These are phyloP conservation scores for Hesperia comma DNA, from an alignment of 2,888 invertebrate genomes.

Conservation along the genomic window DNA sequence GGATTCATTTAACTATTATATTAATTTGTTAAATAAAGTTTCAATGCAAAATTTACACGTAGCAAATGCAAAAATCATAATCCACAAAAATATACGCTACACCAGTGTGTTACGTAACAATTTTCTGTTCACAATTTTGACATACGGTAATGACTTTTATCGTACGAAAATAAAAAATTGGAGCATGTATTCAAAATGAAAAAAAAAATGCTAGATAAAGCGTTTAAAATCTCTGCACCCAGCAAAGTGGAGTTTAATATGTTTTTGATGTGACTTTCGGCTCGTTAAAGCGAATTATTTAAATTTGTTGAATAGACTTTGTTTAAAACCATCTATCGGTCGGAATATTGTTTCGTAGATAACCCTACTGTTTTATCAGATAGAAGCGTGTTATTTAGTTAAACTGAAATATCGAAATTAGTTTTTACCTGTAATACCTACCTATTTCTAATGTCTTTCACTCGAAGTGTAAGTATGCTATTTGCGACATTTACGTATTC, in stretches of 20 bases:
- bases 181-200: neutral
- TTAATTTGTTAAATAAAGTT: no score
- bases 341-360: neutral
- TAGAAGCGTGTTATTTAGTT: neutral
- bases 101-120: no score
- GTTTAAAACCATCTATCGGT: constrained; percentile 9
- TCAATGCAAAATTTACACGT: no score
- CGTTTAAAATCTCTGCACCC: constrained; percentile 31
- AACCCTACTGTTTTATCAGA: neutral
- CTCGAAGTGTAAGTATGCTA: no score
- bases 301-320: constrained; percentile 21
- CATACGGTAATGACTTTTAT: neutral
- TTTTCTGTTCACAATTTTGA: neutral
- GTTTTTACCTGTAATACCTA: no score
- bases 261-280: constrained; percentile 36
- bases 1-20: no score
- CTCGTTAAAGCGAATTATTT: constrained; percentile 27
- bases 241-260: constrained; percentile 37
- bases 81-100: no score
- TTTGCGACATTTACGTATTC: no score
- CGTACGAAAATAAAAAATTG: neutral
- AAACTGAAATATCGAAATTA: no score
- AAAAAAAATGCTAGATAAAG: constrained; percentile 19
- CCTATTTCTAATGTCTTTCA: no score
- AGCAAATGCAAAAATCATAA: no score